Base-by-base conservation (phyloP, 2,797 vertebrate genomes). In the Coilia nasus region DNA sequence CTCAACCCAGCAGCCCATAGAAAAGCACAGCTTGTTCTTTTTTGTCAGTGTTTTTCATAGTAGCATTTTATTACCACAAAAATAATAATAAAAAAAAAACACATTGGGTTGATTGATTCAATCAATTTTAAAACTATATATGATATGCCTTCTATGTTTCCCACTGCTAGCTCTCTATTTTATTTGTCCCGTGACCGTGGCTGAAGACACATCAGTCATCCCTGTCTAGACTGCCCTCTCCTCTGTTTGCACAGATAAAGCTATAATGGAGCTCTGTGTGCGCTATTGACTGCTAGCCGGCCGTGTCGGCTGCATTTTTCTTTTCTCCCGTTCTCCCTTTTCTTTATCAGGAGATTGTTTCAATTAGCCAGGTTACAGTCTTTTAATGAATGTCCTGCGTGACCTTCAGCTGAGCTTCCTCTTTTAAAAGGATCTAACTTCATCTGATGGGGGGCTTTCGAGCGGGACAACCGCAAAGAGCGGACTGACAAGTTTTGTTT, bases 251-350 rank as follows among this genome's bases (percentile, higher is more conserved):
- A 87, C 90, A 92, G 94, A 95, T 95, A 94, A 92, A 94, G 93
- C 92, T 91, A 89, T 94, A 96, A 94, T 93, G 92, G 92, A 89
- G 87, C 85, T 91, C 91, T 96, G 95, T 95, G 93, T 95, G 91
- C 88, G 91, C 89, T 81, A 71, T 88, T 90, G 94, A 90, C 19
- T 35, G 88, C 91, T 90, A 89, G 90, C 94, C 92, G 93, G 89
- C 93, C 90, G 41, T 87, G 90, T 87, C 90, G 62, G 87, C 91
- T 91, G 89, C 92, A 92, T 92, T 93, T 92, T 91, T 57, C 46
- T 11, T 81, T 44, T 78, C 31, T 85, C 35, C 35, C 28, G 82
- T 83, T 75, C 14, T 83, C 54, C 90, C 81, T 90, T 92, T 89
- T 91, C 88, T 93, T 94, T 91, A 93, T 94, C 83, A 14, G 64